Base-by-base conservation (phyloP, 2,113 vertebrate species). In the Mixornis gularis region DNA sequence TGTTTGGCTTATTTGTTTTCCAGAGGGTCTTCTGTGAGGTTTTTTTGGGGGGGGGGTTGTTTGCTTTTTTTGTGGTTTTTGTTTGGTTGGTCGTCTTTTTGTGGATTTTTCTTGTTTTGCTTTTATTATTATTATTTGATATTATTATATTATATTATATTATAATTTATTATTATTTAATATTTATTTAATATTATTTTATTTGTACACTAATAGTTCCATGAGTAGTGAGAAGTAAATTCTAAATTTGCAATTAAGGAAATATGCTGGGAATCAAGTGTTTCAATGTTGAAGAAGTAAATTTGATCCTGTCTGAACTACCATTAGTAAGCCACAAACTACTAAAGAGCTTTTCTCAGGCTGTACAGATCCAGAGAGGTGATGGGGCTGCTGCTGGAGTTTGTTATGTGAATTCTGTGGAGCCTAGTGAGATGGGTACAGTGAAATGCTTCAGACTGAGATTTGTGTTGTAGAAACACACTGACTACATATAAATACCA, bases 11-110 rank as follows among this genome's bases (percentile, higher is more conserved):
- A 10, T 38, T 46, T 74, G 3, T 30, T 53, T 46, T 29, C 29
- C 62, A 8, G 4, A 12, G 5, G 8, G 3, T 7, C 3, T 18
- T 59, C 12, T 49, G 30, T n/a, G 27, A 12, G 4, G 2, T 2
- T 3, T 14, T 70, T 34, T n/a, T n/a, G n/a, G n/a, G n/a, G n/a
- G n/a, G 12, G 11, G 12, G 10, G 5, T 5, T 16, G 2, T 65
- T 24, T 44, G 6, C 21, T 72, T 36, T 22, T 4, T 18, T 43
- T 51, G 5, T 29, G 6, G 1, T 46, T 38, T 38, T 66, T n/a
- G 5, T 12, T 59, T 59, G 7, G 10, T 10, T n/a, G 7, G 7
- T 27, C 27, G 19, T 12, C 4, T n/a, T 30, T 49, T 48, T 7
- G 41, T 24, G 26, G 7, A 2, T 4, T 40, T 38, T 34, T 43